These are phyloP conservation scores for Pyrrhia umbra DNA, from an alignment of 2,888 invertebrate species.

Conservation along the genomic window DNA sequence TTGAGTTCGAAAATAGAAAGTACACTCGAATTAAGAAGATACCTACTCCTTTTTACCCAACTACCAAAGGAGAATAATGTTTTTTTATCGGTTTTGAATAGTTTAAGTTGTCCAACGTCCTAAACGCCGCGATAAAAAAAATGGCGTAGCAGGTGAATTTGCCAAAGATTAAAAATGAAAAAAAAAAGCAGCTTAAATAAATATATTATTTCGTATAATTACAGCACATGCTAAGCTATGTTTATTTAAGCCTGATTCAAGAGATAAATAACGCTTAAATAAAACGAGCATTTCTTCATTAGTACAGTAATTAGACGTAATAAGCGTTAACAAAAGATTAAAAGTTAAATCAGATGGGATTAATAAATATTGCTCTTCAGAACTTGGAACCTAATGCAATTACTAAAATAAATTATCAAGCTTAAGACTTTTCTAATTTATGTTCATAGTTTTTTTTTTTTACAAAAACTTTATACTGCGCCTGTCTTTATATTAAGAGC, in stretches of 20 bases:
- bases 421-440: slow-evolving; percentile 44
- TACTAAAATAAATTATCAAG: slow-evolving; percentile 34
- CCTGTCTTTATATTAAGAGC: slow-evolving; percentile 30
- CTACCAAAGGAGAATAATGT: too few relatives aligned
- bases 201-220: too few relatives aligned
- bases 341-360: slow-evolving; percentile 42
- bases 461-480: slow-evolving; percentile 22
- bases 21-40: too few relatives aligned
- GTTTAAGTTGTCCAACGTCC: too few relatives aligned
- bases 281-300: slow-evolving; percentile 10
- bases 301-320: slow-evolving; percentile 14
- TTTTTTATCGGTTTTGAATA: too few relatives aligned
- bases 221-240: not conserved
- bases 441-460: slow-evolving; percentile 32
- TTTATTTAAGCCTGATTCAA: not conserved
- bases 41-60: too few relatives aligned
- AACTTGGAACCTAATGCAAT: slow-evolving; percentile 28
- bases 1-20: too few relatives aligned
- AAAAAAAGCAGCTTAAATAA: not conserved
- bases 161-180: not conserved
- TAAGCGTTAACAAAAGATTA: slow-evolving; percentile 18
- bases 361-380: slow-evolving; percentile 33
- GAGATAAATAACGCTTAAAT: not conserved
- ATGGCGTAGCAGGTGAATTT: not conserved
- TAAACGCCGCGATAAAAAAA: not conserved